Evolutionary conservation across 1,140 invertebrate genomes (phyloP), one percentile per base, ranked within the genome.

Genomic region (Cecropterus lyciades): DNA sequence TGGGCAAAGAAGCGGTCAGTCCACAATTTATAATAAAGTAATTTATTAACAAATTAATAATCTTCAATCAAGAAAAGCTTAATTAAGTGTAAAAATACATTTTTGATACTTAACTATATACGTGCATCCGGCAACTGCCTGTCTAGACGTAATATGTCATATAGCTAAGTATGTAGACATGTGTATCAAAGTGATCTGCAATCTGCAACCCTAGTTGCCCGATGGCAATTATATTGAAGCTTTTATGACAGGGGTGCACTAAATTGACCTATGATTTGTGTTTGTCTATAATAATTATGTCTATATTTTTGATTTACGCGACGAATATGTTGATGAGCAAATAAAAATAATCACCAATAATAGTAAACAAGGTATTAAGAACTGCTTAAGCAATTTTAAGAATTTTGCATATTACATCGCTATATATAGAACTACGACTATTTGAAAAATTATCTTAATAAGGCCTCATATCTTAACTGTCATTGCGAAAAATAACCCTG

Each of bases 151-250:
- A 30, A 13, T 40, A 40, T 40, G 37, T 9, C 7, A 5, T n/a
- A n/a, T n/a, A n/a, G n/a, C n/a, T n/a, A 9, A 24, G 8, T 30
- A 33, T 15, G 6, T 52, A 15, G 27, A n/a, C 14, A 15, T 53
- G 27, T n/a, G 30, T 52, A 30, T 52, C 51, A 53, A 53, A 53
- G 51, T 27, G 15, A 53, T 15, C 27, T 52, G 49, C 49, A 52
- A 33, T 52, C 51, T 53, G 51, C 51, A 53, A 17, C 51, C 51
- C 51, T 53, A 53, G 51, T 33, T 40, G 51, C 30, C 51, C 51
- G 51, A 16, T 53, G 30, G 30, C 30, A 53, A 53, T 53, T 53
- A 53, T 53, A 53, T 53, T 8, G 27, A 53, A 15, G 51, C 51
- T 53, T 51, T 53, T 53, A 53, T 53, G 51, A 37, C 24, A 53